Conservation (phyloP, 2,113 vertebrate genomes). For the Indicator indicator region DNA sequence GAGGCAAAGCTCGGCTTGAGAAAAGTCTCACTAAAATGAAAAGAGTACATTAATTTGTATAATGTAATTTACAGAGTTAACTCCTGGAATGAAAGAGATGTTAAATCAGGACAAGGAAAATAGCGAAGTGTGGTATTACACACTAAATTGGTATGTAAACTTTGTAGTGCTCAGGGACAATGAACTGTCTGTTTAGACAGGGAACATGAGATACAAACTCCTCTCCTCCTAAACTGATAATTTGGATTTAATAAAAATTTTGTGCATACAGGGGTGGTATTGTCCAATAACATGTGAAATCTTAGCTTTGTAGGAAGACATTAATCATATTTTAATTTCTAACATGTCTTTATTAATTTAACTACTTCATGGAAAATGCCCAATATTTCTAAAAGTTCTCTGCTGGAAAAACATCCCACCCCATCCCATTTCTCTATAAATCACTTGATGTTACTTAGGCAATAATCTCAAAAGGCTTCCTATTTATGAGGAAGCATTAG, state of each 20-base stretch:
- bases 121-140: not conserved
- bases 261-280: not conserved
- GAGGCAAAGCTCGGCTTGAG: not conserved
- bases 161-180: not conserved
- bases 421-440: not conserved
- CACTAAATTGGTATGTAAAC: not conserved
- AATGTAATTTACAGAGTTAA: not conserved
- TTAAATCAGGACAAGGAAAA: not conserved
- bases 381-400: not conserved
- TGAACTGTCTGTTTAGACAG: not conserved
- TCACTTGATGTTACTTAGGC: not conserved
- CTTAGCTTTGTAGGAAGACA: not conserved
- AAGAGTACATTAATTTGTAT: not conserved
- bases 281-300: not conserved
- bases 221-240: not conserved
- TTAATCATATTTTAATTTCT: not conserved
- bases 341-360: not conserved
- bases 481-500: slow-evolving; percentile 7
- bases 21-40: not conserved
- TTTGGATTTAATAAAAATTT: not conserved
- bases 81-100: not conserved
- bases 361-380: not conserved
- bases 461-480: slow-evolving; percentile 22
- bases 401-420: not conserved
- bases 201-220: not conserved